Base-by-base conservation (phyloP, 2,888 invertebrate species). In the Hirtodrosophila confusa region DNA sequence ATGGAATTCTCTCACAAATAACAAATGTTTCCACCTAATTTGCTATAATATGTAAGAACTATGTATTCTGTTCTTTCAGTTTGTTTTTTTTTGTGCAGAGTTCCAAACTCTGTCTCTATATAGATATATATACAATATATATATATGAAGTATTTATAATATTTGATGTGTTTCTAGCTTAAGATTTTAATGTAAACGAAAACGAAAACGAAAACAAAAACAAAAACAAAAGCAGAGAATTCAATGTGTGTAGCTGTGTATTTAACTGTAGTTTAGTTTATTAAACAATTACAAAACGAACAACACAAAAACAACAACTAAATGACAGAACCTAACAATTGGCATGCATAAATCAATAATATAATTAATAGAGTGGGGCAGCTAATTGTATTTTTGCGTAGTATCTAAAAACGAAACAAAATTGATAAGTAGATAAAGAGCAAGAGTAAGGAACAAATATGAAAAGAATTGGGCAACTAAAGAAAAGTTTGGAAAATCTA, bases 211-310 rank as follows among this genome's bases (percentile, higher is more conserved):
- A n/a, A n/a, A n/a, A n/a, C 80, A 69, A 64, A 67, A 48, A 48
- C 54, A n/a, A 51, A 41, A 72, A 49, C 51, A 60, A 77, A 69
- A 68, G 57, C 58, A 44, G 67, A 80, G 66, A 82, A 75, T 79
- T 85, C 75, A 76, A 80, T 88, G 84, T 80, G 88, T 80, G 87
- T 80, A 88, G 86, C 66, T 86, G 80, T 88, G 80, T 88, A 83
- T 86, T 82, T 80, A 80, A 72, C 71, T 43, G 86, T 79, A 80
- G 79, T 48, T 73, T 78, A 78, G 86, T 82, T 78, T 58, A 78
- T 61, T 54, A 58, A 72, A 70, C 65, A 66, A 84, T 63, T 63
- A 57, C 40, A 54, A 58, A 40, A 51, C 2, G 17, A 17, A 17
- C 17, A 17, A 17, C 17, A 17, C 17, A 17, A 17, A 17, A 17